Evolutionary conservation across 1,140 invertebrate species (phyloP).

Genomic region (Proales similis): DNA sequence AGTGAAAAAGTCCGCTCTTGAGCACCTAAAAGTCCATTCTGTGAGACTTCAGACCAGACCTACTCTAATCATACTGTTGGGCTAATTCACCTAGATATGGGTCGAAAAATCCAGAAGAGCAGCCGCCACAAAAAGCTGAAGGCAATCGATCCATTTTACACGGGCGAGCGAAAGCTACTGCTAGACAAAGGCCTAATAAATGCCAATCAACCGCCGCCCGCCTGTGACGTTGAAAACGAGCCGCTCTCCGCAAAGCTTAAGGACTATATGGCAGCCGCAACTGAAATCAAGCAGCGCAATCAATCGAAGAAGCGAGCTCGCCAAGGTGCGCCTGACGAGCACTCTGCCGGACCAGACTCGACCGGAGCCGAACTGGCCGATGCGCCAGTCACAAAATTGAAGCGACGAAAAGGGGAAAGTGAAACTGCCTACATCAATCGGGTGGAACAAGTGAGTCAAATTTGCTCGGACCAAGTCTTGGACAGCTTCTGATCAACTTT

Average conservation of each 20-base stretch:
- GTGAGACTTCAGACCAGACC: not conserved
- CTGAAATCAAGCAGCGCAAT: not conserved
- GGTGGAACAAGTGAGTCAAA: not conserved
- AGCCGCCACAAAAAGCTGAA: constrained; percentile 46
- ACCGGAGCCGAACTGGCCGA: constrained; percentile 14
- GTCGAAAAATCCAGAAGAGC: constrained; percentile 44
- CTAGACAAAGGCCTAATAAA: constrained; percentile 21
- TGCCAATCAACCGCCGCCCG: constrained; percentile 24
- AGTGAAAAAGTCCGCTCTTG: no score
- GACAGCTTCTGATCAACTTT: not conserved
- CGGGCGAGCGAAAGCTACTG: constrained; percentile 40
- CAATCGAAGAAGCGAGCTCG: constrained; percentile 8
- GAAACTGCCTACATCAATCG: constrained; percentile 10
- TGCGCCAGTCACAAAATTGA: not conserved
- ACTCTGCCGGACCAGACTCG: constrained; percentile 18
- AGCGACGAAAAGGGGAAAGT: constrained; percentile 5
- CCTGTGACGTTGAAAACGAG: not conserved
- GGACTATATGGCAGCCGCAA: constrained; percentile 16
- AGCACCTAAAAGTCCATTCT: no score
- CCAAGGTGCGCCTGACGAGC: not conserved
- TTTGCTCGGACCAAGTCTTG: not conserved
- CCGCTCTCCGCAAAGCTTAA: constrained; percentile 16
- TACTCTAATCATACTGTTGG: not conserved
- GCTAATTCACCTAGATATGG: constrained; percentile 40
- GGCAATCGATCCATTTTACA: constrained; percentile 42